A percentile compares a stretch with the other conserved stretches of the same genome.
Conservation (phyloP, 2,113 vertebrate species). For the Tenebrosternarchus preto region DNA sequence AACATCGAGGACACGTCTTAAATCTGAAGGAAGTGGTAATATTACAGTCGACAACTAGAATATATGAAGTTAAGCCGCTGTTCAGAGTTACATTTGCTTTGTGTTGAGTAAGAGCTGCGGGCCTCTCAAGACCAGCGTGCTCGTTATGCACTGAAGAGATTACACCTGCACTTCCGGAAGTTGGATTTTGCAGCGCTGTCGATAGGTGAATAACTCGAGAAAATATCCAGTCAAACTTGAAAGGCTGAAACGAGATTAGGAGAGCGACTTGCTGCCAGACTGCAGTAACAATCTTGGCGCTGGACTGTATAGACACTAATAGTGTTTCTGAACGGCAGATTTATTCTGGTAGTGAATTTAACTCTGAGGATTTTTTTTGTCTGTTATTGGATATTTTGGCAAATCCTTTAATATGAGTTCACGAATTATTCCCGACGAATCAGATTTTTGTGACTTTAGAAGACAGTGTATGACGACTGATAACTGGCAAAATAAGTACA, state of each 20-base stretch:
- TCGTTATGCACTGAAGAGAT: too few species aligned
- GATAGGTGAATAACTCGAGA: conserved; percentile 63
- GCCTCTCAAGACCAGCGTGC: not conserved
- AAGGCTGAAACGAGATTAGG: conserved; percentile 8
- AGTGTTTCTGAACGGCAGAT: too few species aligned
- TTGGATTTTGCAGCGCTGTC: not conserved
- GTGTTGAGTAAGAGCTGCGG: too few species aligned
- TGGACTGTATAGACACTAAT: not conserved
- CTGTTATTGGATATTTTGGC: not conserved
- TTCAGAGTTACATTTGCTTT: too few species aligned
- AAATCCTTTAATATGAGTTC: conserved; percentile 42
- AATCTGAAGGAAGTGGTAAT: not conserved
- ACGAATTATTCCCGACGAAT: conserved; percentile 67
- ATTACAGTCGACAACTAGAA: too few species aligned
- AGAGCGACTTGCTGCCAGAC: not conserved
- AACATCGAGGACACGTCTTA: conserved; percentile 10
- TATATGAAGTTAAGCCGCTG: too few species aligned
- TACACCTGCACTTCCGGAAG: conserved; percentile 66
- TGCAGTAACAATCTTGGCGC: not conserved
- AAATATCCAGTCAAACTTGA: conserved; percentile 68
- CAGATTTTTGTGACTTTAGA: conserved; percentile 69
- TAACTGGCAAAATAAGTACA: conserved; percentile 73
- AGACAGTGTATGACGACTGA: conserved; percentile 69
- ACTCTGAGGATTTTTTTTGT: not conserved
- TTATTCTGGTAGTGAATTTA: not conserved